Conservation (phyloP, 2,888 invertebrate genomes). For the Apodemia mormo region DNA sequence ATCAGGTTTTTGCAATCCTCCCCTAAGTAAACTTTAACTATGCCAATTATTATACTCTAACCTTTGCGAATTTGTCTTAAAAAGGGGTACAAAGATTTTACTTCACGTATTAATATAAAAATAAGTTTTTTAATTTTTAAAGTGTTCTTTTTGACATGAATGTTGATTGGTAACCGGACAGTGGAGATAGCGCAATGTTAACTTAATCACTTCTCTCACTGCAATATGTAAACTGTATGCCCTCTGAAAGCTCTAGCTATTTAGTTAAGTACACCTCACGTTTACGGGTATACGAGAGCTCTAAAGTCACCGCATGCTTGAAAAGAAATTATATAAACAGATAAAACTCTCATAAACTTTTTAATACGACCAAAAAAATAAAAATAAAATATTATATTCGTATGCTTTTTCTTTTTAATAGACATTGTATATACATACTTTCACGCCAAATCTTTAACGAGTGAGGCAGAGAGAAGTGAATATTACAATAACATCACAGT, state of each 20-base stretch:
- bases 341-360: conserved; percentile 8
- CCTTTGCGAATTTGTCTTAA: too few relatives aligned
- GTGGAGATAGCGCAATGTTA: background rate
- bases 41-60: too few relatives aligned
- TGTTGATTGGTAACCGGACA: background rate
- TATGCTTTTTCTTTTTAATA: background rate
- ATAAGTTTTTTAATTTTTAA: too few relatives aligned
- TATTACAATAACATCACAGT: too few relatives aligned
- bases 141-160: too few relatives aligned
- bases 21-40: too few relatives aligned
- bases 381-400: background rate
- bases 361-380: background rate
- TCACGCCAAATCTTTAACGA: too few relatives aligned
- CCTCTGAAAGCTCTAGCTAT: conserved; percentile 6
- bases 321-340: conserved; percentile 14
- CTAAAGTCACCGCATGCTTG: conserved; percentile 3
- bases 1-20: too few relatives aligned
- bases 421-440: too few relatives aligned
- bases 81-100: too few relatives aligned
- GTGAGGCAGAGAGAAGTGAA: too few relatives aligned
- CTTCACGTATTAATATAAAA: too few relatives aligned
- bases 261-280: conserved; percentile 14
- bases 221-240: background rate
- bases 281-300: background rate
- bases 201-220: background rate